Conservation (phyloP, 2,113 vertebrate genomes). For the Crocuta crocuta region DNA sequence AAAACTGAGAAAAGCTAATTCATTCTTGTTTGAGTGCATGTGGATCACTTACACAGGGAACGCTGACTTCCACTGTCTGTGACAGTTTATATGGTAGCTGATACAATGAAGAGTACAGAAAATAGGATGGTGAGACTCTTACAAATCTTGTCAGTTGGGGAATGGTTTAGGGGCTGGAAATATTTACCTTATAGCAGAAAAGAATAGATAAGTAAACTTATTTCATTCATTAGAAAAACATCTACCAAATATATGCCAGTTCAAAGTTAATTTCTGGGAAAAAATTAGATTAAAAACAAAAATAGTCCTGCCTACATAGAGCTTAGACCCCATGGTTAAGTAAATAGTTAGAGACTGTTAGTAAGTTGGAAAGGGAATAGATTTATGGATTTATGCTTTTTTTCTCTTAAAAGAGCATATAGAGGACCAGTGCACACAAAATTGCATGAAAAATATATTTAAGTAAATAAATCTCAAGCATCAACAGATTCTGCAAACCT, state of each 20-base stretch:
- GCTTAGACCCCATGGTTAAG: neutral
- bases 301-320: neutral
- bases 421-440: neutral
- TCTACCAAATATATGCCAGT: neutral
- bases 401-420: neutral
- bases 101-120: neutral
- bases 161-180: neutral
- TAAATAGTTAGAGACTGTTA: neutral
- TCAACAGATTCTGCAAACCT: neutral
- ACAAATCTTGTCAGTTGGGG: neutral
- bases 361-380: neutral
- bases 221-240: neutral
- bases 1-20: neutral
- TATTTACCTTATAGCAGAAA: neutral
- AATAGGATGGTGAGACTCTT: neutral
- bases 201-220: neutral
- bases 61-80: neutral
- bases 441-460: neutral
- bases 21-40: neutral
- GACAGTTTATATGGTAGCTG: neutral
- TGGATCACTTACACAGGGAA: neutral
- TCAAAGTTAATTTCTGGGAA: neutral
- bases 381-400: neutral
- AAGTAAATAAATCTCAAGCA: neutral
- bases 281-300: slow-evolving; percentile 29